Evolutionary conservation across 2,113 vertebrate genomes (phyloP).

Genomic region (Puffinus mauretanicus): DNA sequence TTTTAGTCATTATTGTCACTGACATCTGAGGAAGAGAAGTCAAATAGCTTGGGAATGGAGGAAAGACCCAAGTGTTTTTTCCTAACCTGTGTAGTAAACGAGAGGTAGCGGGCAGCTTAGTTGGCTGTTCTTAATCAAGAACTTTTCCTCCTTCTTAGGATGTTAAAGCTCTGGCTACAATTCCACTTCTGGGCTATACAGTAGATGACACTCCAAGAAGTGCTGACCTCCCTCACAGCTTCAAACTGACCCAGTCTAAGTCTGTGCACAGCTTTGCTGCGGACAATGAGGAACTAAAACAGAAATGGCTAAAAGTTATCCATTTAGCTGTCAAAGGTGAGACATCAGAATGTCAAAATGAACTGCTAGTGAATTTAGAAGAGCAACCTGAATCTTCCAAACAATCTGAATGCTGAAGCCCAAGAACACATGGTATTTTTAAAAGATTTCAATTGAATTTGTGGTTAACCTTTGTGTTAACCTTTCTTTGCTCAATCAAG

Average conservation of each 20-base stretch:
- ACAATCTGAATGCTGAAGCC: slow-evolving; percentile 59
- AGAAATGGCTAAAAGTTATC: slow-evolving; percentile 93
- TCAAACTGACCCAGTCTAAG: slow-evolving; percentile 94
- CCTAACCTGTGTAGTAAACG: neutral
- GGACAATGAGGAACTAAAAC: slow-evolving; percentile 91
- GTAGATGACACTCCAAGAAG: slow-evolving; percentile 84
- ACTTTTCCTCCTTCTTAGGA: slow-evolving; percentile 76
- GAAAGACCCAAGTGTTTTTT: neutral
- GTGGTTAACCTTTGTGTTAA: slow-evolving; percentile 32
- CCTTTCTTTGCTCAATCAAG: slow-evolving; percentile 20
- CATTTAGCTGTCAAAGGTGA: slow-evolving; percentile 89
- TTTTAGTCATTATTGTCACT: neutral
- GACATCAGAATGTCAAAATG: slow-evolving; percentile 67
- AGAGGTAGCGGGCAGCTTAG: neutral
- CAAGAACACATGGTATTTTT: neutral
- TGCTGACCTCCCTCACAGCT: slow-evolving; percentile 84
- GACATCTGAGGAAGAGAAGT: neutral
- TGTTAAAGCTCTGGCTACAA: slow-evolving; percentile 92
- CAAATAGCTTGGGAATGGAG: neutral
- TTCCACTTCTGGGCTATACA: slow-evolving; percentile 91
- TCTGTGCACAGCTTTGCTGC: slow-evolving; percentile 92
- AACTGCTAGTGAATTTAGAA: slow-evolving; percentile 52
- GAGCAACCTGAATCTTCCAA: slow-evolving; percentile 60
- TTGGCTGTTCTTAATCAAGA: neutral
- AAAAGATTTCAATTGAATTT: neutral